Conservation (phyloP, 2,797 vertebrate genomes). For the Cercopithecus mitis region DNA sequence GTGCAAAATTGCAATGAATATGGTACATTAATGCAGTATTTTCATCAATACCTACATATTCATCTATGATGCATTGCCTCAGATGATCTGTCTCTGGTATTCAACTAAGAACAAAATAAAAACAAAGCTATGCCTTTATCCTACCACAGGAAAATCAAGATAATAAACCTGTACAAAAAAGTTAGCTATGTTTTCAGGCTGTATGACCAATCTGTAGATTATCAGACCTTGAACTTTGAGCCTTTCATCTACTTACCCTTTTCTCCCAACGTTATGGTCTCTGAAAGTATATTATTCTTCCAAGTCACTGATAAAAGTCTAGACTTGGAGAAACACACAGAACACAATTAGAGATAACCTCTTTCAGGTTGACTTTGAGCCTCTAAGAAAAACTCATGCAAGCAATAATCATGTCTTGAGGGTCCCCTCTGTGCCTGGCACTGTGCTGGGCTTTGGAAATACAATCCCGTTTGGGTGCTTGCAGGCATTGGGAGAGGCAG, state of each 20-base stretch:
- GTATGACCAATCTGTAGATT: neutral
- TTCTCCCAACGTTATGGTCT: neutral
- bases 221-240: constrained; percentile 44
- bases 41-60: neutral
- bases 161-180: neutral
- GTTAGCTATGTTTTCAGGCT: neutral
- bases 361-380: constrained; percentile 30
- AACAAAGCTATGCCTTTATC: neutral
- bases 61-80: neutral
- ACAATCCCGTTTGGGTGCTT: neutral
- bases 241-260: constrained; percentile 34
- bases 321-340: neutral
- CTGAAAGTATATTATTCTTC: neutral
- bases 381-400: neutral
- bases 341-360: neutral
- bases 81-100: neutral
- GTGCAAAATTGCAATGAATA: neutral
- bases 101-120: neutral
- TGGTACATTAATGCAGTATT: rapidly evolving
- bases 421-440: neutral
- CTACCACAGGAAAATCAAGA: neutral
- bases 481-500: neutral
- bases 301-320: constrained; percentile 14
- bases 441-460: neutral
- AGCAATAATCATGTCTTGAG: neutral